These are phyloP conservation scores for Rutpela maculata DNA, from an alignment of 2,888 invertebrate species.

Conservation along the genomic window DNA sequence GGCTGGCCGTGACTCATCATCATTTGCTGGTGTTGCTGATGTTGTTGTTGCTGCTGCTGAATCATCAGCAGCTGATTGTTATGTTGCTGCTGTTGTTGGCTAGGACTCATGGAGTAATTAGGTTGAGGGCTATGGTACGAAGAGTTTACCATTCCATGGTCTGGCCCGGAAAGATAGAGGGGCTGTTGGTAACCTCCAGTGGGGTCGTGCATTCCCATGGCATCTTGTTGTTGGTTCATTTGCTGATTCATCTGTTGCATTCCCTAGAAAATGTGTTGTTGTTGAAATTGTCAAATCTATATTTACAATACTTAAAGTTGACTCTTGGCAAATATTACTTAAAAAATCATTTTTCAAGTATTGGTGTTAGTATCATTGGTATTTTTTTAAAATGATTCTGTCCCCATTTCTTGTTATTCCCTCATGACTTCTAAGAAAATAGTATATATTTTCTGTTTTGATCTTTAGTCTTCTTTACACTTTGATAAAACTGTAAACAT, in stretches of 20 bases:
- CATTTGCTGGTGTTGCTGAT: slow-evolving; percentile 72
- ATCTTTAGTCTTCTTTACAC: too few relatives aligned
- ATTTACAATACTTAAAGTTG: too few relatives aligned
- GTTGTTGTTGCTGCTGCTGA: slow-evolving; percentile 70
- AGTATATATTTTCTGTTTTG: too few relatives aligned
- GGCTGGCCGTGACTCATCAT: slow-evolving; percentile 72
- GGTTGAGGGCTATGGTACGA: slow-evolving; percentile 71
- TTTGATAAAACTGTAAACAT: too few relatives aligned
- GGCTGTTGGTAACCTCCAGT: slow-evolving; percentile 81
- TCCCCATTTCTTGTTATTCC: too few relatives aligned
- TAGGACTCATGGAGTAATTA: slow-evolving; percentile 69
- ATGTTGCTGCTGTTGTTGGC: slow-evolving; percentile 66
- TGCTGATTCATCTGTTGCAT: slow-evolving; percentile 73
- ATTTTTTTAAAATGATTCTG: too few relatives aligned
- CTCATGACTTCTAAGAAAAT: too few relatives aligned
- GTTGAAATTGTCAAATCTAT: not conserved
- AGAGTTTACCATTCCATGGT: slow-evolving; percentile 72
- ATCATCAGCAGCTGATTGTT: slow-evolving; percentile 70
- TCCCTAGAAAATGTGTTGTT: slow-evolving; percentile 60
- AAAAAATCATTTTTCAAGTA: not conserved
- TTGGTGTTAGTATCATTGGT: too few relatives aligned
- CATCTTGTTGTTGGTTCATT: slow-evolving; percentile 70
- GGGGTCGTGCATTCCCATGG: slow-evolving; percentile 73
- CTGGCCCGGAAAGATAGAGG: slow-evolving; percentile 77
- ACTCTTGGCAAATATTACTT: too few relatives aligned